These are phyloP conservation scores for Antidorcas marsupialis DNA, from an alignment of 2,113 vertebrate species.

Conservation along the genomic window DNA sequence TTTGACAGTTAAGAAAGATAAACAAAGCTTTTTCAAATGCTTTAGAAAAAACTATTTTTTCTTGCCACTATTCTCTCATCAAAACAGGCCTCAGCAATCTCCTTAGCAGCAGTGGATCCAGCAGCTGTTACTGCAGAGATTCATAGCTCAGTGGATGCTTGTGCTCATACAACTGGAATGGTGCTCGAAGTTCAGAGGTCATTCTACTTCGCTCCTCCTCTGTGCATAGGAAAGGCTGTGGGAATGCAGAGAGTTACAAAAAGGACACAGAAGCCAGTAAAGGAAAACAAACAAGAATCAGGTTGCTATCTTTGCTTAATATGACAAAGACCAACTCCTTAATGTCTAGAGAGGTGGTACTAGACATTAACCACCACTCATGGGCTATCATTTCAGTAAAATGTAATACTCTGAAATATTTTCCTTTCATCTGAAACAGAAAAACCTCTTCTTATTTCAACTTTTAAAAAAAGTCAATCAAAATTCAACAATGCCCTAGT, in stretches of 20 bases:
- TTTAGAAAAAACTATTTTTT: background rate
- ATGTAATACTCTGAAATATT: background rate
- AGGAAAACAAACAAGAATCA: background rate
- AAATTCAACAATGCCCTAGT: background rate
- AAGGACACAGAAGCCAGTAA: background rate
- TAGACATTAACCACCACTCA: background rate
- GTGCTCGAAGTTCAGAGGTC: background rate
- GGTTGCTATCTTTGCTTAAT: conserved; percentile 27
- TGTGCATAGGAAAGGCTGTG: background rate
- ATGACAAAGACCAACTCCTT: background rate
- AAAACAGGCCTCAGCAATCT: background rate
- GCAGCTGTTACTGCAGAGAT: background rate
- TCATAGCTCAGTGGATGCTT: background rate
- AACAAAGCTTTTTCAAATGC: background rate
- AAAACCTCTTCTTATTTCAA: conserved; percentile 33
- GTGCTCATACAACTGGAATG: background rate
- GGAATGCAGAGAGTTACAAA: background rate
- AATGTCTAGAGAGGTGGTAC: background rate
- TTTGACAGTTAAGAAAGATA: background rate
- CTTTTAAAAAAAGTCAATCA: background rate
- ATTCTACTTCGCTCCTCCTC: background rate
- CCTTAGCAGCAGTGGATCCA: background rate
- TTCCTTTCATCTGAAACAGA: background rate
- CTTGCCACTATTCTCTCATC: background rate
- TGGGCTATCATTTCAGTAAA: background rate